Conservation (phyloP, 2,888 invertebrate genomes). For the Lasioglossum pauxillum region DNA sequence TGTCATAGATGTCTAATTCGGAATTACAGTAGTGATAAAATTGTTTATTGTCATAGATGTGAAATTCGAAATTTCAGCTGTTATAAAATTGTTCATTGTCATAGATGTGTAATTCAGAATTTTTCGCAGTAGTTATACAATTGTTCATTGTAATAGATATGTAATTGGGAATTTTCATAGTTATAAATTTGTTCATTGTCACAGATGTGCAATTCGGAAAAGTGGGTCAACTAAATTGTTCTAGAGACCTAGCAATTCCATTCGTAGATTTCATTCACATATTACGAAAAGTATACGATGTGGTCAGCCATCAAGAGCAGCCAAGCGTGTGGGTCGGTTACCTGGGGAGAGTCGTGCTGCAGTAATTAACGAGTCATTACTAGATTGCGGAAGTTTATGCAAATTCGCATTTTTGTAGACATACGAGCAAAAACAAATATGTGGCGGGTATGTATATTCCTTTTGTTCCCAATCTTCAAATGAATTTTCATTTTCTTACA, state of each 20-base stretch:
- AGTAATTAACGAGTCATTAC: conserved; percentile 7
- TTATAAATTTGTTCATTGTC: background rate
- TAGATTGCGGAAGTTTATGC: conserved; percentile 4
- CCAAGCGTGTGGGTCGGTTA: conserved; percentile 2
- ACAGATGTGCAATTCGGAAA: background rate
- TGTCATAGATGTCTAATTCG: no score
- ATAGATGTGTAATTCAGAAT: no score
- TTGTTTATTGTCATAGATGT: background rate
- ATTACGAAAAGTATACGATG: conserved; percentile 2
- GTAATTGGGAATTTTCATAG: no score
- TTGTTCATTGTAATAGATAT: background rate
- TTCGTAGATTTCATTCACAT: background rate
- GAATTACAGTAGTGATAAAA: no score
- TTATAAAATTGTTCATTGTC: no score
- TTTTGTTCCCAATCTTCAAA: background rate
- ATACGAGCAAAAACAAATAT: background rate
- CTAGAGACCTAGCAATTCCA: background rate
- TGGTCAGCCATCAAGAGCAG: background rate
- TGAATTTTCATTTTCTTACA: background rate
- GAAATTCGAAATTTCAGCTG: background rate
- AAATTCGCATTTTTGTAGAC: background rate
- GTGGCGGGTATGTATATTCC: background rate
- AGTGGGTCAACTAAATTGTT: background rate
- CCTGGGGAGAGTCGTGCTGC: conserved; percentile 12
- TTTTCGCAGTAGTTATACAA: background rate